Evolutionary conservation across 2,113 vertebrate genomes (phyloP).

Genomic region (Pyrgilauda ruficollis): DNA sequence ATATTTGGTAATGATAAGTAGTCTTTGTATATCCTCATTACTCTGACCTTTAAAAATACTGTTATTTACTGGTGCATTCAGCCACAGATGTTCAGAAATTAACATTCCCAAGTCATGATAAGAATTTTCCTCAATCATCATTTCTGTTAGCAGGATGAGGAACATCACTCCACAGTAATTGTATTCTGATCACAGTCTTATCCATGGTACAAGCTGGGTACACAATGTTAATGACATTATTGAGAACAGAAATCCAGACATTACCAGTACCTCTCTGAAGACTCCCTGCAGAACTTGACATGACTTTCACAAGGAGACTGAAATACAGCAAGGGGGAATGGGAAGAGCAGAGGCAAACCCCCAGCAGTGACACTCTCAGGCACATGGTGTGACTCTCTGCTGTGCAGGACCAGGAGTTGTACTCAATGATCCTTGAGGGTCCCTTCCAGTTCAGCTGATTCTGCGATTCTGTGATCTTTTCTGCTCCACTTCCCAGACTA

Average conservation of each 20-base stretch:
- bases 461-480: background rate
- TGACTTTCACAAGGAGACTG: background rate
- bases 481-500: background rate
- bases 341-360: background rate
- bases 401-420: background rate
- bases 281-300: background rate
- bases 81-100: constrained; percentile 16
- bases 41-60: constrained; percentile 1
- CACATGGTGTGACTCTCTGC: background rate
- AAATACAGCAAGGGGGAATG: background rate
- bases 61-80: background rate
- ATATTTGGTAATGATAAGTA: background rate
- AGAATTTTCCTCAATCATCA: background rate
- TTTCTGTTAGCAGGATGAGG: background rate
- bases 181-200: background rate
- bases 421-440: background rate
- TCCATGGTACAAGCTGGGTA: background rate
- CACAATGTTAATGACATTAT: background rate
- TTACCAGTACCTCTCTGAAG: background rate
- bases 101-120: background rate
- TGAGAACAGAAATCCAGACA: background rate
- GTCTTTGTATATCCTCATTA: background rate
- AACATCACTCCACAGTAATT: background rate
- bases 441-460: background rate
- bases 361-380: background rate